phyloP scores from a whole-genome alignment of 2,113 vertebrate genomes.

The Cyanocitta stelleri region DNA sequence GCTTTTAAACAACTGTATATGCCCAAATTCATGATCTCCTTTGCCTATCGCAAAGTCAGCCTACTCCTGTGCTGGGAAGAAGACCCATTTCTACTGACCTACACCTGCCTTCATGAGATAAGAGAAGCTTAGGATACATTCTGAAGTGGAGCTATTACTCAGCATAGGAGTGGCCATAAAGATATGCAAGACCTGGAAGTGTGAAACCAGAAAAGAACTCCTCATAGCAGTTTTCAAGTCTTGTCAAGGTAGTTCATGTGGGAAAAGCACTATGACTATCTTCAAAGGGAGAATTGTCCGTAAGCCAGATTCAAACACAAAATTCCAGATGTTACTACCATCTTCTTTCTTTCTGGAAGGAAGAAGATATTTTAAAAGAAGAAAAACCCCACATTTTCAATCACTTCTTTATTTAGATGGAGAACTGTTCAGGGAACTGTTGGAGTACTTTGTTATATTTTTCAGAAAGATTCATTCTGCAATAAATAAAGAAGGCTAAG shows the following conservation, averaged over 20 bases:
- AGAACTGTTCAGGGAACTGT: background rate
- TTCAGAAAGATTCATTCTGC: background rate
- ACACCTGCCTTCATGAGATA: background rate
- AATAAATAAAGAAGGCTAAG: background rate
- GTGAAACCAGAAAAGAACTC: background rate
- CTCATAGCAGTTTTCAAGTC: background rate
- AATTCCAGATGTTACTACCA: background rate
- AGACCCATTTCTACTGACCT: background rate
- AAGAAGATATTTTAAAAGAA: background rate
- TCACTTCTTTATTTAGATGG: background rate
- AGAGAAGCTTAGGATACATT: background rate
- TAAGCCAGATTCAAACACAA: background rate
- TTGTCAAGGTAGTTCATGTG: background rate
- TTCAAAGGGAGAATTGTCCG: background rate
- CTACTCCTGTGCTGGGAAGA: background rate
- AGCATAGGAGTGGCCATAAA: accelerated
- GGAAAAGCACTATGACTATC: background rate
- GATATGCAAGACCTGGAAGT: background rate
- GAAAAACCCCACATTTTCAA: background rate
- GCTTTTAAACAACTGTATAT: background rate
- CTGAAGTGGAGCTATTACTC: background rate
- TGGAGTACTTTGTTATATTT: background rate
- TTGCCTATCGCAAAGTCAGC: background rate
- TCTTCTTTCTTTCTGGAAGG: background rate
- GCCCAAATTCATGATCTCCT: background rate